phyloP scores from a whole-genome alignment of 2,888 invertebrate species.

The Digitonthophagus gazella region DNA sequence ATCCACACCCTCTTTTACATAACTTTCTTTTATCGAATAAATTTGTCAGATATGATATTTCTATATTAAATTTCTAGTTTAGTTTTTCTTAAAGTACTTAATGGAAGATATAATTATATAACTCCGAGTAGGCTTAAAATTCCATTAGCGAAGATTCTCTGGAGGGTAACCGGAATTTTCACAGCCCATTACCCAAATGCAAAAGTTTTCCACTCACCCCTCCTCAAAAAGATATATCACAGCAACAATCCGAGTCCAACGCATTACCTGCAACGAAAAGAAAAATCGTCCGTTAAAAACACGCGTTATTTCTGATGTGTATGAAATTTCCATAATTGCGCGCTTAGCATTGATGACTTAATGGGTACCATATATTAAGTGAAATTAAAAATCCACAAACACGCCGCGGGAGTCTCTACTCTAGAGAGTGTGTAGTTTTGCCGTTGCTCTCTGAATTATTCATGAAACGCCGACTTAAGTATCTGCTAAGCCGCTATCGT shows the following conservation, averaged over 20 bases:
- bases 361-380: background rate
- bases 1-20: no score
- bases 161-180: background rate
- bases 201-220: background rate
- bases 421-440: background rate
- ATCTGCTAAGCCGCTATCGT: background rate
- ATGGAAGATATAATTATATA: background rate
- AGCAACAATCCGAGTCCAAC: background rate
- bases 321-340: background rate
- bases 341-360: background rate
- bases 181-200: background rate
- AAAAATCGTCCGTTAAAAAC: background rate
- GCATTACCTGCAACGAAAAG: background rate
- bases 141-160: background rate
- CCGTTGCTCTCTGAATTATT: no score
- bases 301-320: background rate
- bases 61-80: no score
- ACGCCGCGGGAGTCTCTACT: constrained; percentile 9
- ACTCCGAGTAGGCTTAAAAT: background rate
- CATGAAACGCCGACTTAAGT: background rate
- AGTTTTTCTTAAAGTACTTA: background rate
- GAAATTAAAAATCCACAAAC: constrained; percentile 7
- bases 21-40: no score
- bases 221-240: background rate
- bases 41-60: no score